These are phyloP conservation scores for Dasypus novemcinctus DNA, from an alignment of 2,113 vertebrate species.

Conservation along the genomic window DNA sequence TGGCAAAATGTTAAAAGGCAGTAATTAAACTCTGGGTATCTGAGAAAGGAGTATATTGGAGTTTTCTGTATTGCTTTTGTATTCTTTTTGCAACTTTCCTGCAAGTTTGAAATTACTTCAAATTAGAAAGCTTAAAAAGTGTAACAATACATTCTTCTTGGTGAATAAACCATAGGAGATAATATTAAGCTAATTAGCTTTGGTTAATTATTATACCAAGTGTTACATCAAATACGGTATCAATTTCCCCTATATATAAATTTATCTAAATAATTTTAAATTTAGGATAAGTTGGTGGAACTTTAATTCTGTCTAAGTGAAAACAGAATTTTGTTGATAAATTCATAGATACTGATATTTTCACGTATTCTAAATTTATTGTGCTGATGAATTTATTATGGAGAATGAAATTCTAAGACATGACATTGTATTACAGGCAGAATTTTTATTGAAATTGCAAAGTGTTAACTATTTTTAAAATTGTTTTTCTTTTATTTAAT, in stretches of 20 bases:
- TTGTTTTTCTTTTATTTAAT: background rate
- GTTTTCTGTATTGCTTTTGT: too few species aligned
- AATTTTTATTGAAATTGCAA: background rate
- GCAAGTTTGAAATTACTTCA: too few species aligned
- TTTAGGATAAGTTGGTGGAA: background rate
- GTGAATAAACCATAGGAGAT: background rate
- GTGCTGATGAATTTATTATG: background rate
- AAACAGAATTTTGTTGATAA: background rate
- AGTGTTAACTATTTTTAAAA: background rate
- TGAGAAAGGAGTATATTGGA: too few species aligned
- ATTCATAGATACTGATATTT: background rate
- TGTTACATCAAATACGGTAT: background rate
- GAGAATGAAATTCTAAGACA: background rate
- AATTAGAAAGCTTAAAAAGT: too few species aligned
- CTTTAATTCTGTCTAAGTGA: background rate
- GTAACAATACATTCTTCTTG: background rate
- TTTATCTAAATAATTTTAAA: background rate
- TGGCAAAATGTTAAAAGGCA: too few species aligned
- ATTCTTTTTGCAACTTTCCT: too few species aligned
- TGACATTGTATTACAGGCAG: background rate
- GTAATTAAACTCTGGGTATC: too few species aligned
- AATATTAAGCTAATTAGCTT: background rate
- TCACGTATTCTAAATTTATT: constrained; percentile 8
- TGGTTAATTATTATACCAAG: background rate
- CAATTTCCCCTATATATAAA: background rate